Conservation (phyloP, 2,113 vertebrate species). For the Pterocles gutturalis region DNA sequence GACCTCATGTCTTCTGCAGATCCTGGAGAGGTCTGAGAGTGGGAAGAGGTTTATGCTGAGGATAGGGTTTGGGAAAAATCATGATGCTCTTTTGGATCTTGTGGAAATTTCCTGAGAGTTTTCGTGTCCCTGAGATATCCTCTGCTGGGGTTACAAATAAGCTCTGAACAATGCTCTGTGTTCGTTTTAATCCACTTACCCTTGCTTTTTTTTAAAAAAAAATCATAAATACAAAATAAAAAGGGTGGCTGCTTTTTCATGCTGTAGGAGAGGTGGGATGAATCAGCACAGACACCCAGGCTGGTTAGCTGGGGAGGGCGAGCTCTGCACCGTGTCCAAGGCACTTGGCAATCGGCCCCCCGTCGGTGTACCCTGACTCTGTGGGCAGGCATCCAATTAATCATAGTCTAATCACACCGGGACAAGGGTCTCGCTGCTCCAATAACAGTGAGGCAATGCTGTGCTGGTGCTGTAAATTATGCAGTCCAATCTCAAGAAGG, state of each 20-base stretch:
- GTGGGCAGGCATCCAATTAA: slow-evolving; percentile 4
- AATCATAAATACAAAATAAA: neutral
- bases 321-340: neutral
- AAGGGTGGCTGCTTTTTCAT: neutral
- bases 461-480: slow-evolving; percentile 42
- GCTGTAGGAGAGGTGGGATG: neutral
- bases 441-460: slow-evolving; percentile 24
- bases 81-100: neutral
- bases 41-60: neutral
- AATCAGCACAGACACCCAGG: neutral
- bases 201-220: neutral
- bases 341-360: neutral
- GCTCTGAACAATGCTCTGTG: neutral
- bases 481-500: neutral
- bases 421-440: slow-evolving; percentile 38
- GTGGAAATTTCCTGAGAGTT: neutral
- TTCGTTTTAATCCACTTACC: neutral
- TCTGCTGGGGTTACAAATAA: neutral
- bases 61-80: neutral
- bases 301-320: neutral
- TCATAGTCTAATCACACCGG: neutral
- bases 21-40: no score
- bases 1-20: neutral
- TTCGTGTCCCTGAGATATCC: neutral
- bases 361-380: neutral